A percentile compares a stretch with the other conserved stretches of the same genome.
These are phyloP conservation scores for Bursaphelenchus okinawaensis DNA, from an alignment of 2,888 invertebrate species.

Conservation along the genomic window DNA sequence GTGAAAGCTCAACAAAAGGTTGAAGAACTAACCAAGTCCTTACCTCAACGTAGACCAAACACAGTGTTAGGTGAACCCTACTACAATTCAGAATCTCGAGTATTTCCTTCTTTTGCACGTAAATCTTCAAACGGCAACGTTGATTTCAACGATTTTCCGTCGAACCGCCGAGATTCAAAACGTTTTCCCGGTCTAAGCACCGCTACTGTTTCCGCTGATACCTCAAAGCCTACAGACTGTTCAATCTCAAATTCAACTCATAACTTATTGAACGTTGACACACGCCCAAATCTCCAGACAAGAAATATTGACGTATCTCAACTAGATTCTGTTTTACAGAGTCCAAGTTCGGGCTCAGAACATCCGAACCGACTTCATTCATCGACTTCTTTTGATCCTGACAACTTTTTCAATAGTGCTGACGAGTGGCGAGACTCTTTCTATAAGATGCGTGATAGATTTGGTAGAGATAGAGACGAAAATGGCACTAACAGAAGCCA, in stretches of 20 bases:
- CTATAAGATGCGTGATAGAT: slow-evolving; percentile 27
- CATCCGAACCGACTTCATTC: neutral
- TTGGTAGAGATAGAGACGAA: slow-evolving; percentile 13
- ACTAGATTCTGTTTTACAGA: slow-evolving; percentile 8
- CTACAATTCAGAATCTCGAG: neutral
- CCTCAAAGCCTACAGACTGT: neutral
- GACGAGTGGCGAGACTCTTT: slow-evolving; percentile 43
- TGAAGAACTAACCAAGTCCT: neutral
- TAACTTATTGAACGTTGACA: neutral
- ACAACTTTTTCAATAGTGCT: neutral
- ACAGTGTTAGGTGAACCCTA: slow-evolving; percentile 7
- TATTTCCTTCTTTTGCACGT: neutral
- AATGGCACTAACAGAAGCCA: slow-evolving; percentile 12
- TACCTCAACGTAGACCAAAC: slow-evolving; percentile 8
- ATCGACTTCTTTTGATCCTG: neutral
- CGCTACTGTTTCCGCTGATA: neutral
- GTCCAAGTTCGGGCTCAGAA: slow-evolving; percentile 6
- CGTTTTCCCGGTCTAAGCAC: slow-evolving; percentile 4
- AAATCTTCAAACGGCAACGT: neutral
- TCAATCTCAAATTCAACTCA: neutral
- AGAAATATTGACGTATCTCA: slow-evolving; percentile 3
- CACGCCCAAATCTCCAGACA: neutral
- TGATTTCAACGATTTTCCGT: slow-evolving; percentile 9
- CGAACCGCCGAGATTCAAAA: slow-evolving; percentile 7
- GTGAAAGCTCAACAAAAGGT: slow-evolving; percentile 3